Base-by-base conservation (phyloP, 2,888 invertebrate genomes). In the Ophion ellenae region DNA sequence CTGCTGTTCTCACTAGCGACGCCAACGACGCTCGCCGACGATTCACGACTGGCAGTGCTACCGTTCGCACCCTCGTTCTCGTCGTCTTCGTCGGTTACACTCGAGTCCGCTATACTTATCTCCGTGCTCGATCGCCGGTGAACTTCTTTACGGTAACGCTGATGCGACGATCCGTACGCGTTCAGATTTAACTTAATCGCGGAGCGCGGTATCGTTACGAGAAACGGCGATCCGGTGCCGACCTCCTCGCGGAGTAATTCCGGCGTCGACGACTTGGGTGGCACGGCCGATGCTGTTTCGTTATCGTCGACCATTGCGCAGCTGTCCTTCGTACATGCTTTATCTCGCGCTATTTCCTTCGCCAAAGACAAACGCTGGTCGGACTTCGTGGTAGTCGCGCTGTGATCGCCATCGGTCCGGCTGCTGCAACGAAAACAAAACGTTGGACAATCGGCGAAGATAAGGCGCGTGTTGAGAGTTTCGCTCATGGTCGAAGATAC, bases 61-160 rank as follows among this genome's bases (percentile, higher is more conserved):
- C 75, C 69, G 32, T 32, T 66, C 73, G 40, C 57, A 24, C 9
- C 57, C 1, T n/a, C 57, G 57, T 9, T 2, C 6, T 59, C 59
- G 59, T 71, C 20, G 45, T 77, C 70, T 3, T 75, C 59, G 63
- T 78, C 71, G 20, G 85, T 36, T 9, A 88, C 83, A 24, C 71
- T 87, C 61, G 87, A 87, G 32, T 85, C 86, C 1, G 86, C 87
- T 63, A 74, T 63, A 17, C 87, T 69, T 14, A 85, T 83, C 63
- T 83, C 83, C 20, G 85, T 73, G 63, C 32, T n/a, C 1, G 32
- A 3, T 61, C 40, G 7, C 20, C 17, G 11, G 14, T 14, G 24
- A 36, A n/a, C 20, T 28, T 14, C 20, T 57, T 61, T 7, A 3
- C 45, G 6, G 59, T 61, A 0, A 0, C 67, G 67, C 14, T 36